Base-by-base conservation (phyloP, 2,797 vertebrate species). In the Myiothlypis coronata region DNA sequence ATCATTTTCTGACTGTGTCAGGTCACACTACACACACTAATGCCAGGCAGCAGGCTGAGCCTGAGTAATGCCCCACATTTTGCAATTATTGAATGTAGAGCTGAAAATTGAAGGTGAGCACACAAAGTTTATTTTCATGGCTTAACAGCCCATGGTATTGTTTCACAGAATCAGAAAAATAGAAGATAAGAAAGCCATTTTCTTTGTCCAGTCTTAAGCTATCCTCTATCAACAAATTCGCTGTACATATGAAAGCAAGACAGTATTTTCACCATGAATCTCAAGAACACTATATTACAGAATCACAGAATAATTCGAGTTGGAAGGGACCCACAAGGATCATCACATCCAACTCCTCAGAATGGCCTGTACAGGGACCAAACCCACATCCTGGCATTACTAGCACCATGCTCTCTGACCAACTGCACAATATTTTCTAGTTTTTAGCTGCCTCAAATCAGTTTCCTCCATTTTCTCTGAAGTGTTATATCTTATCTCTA, bases 221-320 rank as follows among this genome's bases (percentile, higher is more conserved):
- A 68, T 9, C 39, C 19, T 37, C 46, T 37, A 12, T 12, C 27
- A 50, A 49, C 22, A 50, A 67, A 32, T 59, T 35, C 32, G 35
- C 5, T 50, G 27, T 20, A 50, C 11, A 4, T 9, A 16, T 15
- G 27, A 43, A 67, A 37, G 37, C 37, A 50, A 65, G 14, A 22
- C 12, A 32, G 26, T 12, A 15, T 27, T 44, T 67, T 32, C 32
- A 23, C 32, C 0, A 0, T 50, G 44, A 67, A 19, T 27, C 17
- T 50, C 22, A 37, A 19, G 52, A 50, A 11, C 8, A 27, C 2
- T 32, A 3, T 23, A 44, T 37, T 19, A 50, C 22, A 75, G 27
- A 67, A 75, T 37, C 22, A 50, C 44, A 37, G 52, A 75, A 43
- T 32, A 59, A 50, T 84, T 60, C 32, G 5, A 57, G 11, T 32